Evolutionary conservation across 2,113 vertebrate species (phyloP).

Genomic region (Colistium nudipinnis): DNA sequence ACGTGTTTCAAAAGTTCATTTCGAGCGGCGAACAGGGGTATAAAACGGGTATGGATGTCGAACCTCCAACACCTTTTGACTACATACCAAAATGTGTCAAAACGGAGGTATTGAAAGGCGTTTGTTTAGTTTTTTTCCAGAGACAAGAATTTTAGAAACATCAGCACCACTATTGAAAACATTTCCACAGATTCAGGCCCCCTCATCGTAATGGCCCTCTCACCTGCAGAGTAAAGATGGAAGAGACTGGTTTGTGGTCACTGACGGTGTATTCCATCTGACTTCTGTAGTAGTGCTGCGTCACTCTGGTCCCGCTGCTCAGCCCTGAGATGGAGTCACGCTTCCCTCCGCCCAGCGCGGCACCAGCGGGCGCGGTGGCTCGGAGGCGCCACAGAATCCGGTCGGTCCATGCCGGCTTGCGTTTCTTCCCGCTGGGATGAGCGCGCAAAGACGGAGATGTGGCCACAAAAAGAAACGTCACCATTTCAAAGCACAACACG

Average conservation of each 20-base stretch:
- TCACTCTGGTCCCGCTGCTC: constrained; percentile 83
- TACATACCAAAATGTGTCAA: not conserved
- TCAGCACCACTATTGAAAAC: no score
- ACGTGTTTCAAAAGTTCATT: no score
- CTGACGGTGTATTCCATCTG: constrained; percentile 95
- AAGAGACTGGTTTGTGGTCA: constrained; percentile 97
- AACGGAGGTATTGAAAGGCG: no score
- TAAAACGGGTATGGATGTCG: no score
- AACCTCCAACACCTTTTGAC: not conserved
- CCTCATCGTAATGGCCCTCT: no score
- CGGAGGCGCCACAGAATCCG: constrained; percentile 93
- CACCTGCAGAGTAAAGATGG: constrained; percentile 93
- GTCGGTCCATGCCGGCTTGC: constrained; percentile 98
- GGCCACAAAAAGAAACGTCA: not conserved
- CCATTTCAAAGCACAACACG: not conserved
- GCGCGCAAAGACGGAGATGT: constrained; percentile 15
- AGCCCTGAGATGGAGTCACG: constrained; percentile 74
- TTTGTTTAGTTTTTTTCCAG: no score
- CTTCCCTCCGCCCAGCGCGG: constrained; percentile 71
- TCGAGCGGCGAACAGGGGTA: no score
- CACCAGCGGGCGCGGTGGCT: constrained; percentile 76
- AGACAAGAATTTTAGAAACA: no score
- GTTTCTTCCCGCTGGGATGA: constrained; percentile 89
- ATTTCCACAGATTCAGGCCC: no score
- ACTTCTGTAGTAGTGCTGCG: constrained; percentile 91